Conservation (phyloP, 2,888 invertebrate genomes). For the Noctua janthe region DNA sequence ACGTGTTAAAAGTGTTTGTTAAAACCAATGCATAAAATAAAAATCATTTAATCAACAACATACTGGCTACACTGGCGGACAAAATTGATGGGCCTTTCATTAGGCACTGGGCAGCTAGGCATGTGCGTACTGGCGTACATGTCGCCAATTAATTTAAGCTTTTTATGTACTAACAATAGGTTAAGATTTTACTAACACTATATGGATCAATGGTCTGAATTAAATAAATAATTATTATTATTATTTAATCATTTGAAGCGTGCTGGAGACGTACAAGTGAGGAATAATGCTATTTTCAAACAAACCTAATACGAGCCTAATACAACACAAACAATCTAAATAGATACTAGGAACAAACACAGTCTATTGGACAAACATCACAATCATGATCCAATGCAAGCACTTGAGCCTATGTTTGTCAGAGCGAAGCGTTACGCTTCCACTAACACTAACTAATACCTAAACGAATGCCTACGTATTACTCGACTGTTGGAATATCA, state of each 20-base stretch:
- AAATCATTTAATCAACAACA: not conserved
- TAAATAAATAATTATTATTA: no score
- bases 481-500: not conserved
- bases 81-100: no score
- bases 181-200: no score
- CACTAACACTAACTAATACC: not conserved
- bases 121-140: no score
- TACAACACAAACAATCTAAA: constrained; percentile 24
- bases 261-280: not conserved
- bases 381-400: constrained; percentile 39
- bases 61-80: no score
- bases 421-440: constrained; percentile 23
- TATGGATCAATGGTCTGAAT: no score
- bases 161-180: no score
- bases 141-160: no score
- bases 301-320: not conserved
- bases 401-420: constrained; percentile 54
- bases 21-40: not conserved
- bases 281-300: not conserved
- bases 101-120: no score
- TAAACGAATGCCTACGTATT: not conserved
- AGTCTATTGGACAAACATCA: constrained; percentile 32
- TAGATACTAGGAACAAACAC: constrained; percentile 19
- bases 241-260: not conserved
- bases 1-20: not conserved